Evolutionary conservation across 2,113 vertebrate genomes (phyloP), one percentile per base, ranked within the genome.

Genomic region (Vulpes vulpes): DNA sequence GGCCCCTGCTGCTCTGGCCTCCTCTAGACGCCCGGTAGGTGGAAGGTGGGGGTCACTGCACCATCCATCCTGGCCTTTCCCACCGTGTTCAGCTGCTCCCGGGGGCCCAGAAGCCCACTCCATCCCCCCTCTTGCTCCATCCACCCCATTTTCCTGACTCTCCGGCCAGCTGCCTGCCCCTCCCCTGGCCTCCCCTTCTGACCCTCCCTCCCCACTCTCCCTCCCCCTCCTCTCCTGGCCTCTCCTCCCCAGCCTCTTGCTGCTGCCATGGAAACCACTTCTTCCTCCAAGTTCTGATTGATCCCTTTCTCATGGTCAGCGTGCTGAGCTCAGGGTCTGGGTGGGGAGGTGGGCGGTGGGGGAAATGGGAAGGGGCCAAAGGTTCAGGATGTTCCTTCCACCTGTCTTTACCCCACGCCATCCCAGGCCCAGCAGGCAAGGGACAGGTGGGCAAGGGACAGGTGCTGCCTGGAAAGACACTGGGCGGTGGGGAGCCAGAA

Each of bases 201-300:
- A 51, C 60, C 43, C 38, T 57, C 22, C 22, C 2, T 1, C n/a
- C 35, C 38, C 20, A 9, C 17, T 30, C 49, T 25, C 74, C 60
- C 3, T n/a, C 11, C n/a, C 9, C 11, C 74, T 60, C 73, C 92
- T 78, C 65, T 17, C 51, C 20, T 65, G 88, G 43, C 11, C 91
- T 94, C 88, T 55, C 67, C 78, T 83, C 76, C 74, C 62, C 69
- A 73, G 65, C 25, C 89, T 89, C 59, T 73, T 23, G 69, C 69
- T 1, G 97, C 96, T 98, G 87, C 97, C 98, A 98, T 98, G 96
- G 98, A 98, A 98, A 98, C 97, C 59, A 11, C 67, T 64, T 83
- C 86, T 59, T 88, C 80, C 59, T 95, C 87, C 82, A 74, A 76
- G 65, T 69, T 85, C 73, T 76, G 89, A 93, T 30, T 69, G 93